Evolutionary conservation across 2,888 invertebrate species (phyloP).

Genomic region (Altica lythri): DNA sequence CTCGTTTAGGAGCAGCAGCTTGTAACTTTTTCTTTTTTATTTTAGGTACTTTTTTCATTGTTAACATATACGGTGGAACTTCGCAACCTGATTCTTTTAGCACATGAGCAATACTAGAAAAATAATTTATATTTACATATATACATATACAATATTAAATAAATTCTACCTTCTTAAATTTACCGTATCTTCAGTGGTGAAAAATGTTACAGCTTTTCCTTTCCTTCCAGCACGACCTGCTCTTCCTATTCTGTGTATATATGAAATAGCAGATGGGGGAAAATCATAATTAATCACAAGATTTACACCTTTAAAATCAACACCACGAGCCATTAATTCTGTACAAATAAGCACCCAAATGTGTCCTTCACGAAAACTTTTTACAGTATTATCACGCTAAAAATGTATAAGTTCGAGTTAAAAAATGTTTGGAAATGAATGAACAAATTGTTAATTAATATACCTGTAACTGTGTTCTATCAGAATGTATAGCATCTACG

Average conservation of each 20-base stretch:
- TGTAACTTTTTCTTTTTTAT: constrained; percentile 64
- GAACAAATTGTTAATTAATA: constrained; percentile 5
- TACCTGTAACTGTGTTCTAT: constrained; percentile 82
- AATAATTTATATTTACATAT: too few relatives aligned
- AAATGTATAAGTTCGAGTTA: constrained; percentile 41
- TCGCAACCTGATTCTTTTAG: constrained; percentile 90
- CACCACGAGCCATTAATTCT: constrained; percentile 94
- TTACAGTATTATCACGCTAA: constrained; percentile 89
- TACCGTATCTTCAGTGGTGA: constrained; percentile 85
- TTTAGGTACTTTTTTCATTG: constrained; percentile 70
- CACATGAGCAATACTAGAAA: constrained; percentile 81
- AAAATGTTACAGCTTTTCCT: constrained; percentile 92
- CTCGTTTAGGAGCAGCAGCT: constrained; percentile 67
- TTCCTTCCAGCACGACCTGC: constrained; percentile 91
- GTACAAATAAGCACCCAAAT: constrained; percentile 97
- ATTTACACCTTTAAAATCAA: constrained; percentile 96
- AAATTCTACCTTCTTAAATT: constrained; percentile 77
- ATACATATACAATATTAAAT: constrained; percentile 14
- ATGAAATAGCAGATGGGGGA: constrained; percentile 86
- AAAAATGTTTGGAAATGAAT: background rate
- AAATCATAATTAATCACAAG: constrained; percentile 98
- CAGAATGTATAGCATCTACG: constrained; percentile 92
- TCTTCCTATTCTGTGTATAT: constrained; percentile 86
- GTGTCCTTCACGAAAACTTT: constrained; percentile 87
- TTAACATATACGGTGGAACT: constrained; percentile 90